Percentiles rank a stretch among this genome's conserved stretches.
Conservation (phyloP, 2,888 invertebrate genomes). For the Hypsopygia costalis region DNA sequence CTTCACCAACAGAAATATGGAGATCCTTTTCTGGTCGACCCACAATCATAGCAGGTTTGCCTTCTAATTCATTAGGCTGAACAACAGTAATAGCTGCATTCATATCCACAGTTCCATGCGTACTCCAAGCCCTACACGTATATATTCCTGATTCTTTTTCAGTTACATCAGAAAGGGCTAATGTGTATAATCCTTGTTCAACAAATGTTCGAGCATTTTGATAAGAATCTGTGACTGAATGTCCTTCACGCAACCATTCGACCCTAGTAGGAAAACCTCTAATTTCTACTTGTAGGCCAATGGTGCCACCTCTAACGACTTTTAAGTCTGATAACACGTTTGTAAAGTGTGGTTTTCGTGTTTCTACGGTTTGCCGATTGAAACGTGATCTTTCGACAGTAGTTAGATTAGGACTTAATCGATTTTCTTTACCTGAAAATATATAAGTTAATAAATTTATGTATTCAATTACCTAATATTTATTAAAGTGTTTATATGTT, state of each 20-base stretch:
- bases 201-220: conserved; percentile 84
- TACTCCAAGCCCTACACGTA: conserved; percentile 87
- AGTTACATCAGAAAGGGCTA: conserved; percentile 86
- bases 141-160: conserved; percentile 88
- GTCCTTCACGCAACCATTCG: conserved; percentile 86
- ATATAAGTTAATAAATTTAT: not conserved
- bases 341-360: conserved; percentile 85
- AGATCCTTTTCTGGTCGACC: conserved; percentile 89
- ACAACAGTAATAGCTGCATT: conserved; percentile 86
- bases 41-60: conserved; percentile 88
- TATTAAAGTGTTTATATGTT: not conserved
- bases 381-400: conserved; percentile 53
- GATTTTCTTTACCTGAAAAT: conserved; percentile 49
- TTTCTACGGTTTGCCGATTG: conserved; percentile 57
- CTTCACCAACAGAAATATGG: conserved; percentile 88
- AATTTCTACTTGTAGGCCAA: conserved; percentile 90
- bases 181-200: conserved; percentile 85
- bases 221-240: conserved; percentile 77
- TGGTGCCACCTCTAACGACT: conserved; percentile 88
- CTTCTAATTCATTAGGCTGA: conserved; percentile 81
- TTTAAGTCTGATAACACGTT: conserved; percentile 85
- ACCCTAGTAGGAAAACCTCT: conserved; percentile 86
- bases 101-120: conserved; percentile 86
- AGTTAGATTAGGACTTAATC: conserved; percentile 47
- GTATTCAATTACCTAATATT: not conserved